These are phyloP conservation scores for Capitella teleta DNA, from an alignment of 1,140 invertebrate genomes.

Conservation along the genomic window DNA sequence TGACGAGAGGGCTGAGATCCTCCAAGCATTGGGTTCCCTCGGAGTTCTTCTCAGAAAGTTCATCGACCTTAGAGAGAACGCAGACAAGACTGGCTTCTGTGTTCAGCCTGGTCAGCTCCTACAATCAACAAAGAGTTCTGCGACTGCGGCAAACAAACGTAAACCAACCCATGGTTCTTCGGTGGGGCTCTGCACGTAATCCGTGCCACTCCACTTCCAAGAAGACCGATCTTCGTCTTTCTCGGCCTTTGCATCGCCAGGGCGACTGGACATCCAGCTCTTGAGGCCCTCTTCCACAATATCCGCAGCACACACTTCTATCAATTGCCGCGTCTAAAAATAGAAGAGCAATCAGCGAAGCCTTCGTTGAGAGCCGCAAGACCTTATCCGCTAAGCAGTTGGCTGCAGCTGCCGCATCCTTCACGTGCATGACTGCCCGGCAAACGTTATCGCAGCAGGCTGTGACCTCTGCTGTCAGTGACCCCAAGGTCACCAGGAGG, in stretches of 20 bases:
- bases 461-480: not conserved
- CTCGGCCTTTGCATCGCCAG: not conserved
- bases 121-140: conserved; percentile 2
- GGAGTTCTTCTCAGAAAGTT: conserved; percentile 13
- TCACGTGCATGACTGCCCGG: conserved; percentile 4
- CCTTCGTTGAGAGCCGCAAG: not conserved
- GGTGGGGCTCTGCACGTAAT: conserved; percentile 31
- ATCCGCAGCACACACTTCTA: conserved; percentile 69
- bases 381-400: conserved; percentile 2
- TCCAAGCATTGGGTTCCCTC: conserved; percentile 18
- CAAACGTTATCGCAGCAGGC: conserved; percentile 4
- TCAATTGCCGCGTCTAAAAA: conserved; percentile 33
- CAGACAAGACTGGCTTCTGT: conserved; percentile 82
- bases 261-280: too few species aligned
- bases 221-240: not conserved
- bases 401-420: too few species aligned
- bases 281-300: conserved; percentile 63
- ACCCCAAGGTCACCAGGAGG: not conserved
- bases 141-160: not conserved
- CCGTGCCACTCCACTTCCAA: conserved; percentile 33
- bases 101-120: conserved; percentile 73
- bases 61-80: conserved; percentile 42
- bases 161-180: conserved; percentile 57
- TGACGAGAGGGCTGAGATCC: conserved; percentile 27
- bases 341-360: not conserved